Percentiles rank a stretch among this genome's conserved stretches.
These are phyloP conservation scores for Pitangus sulphuratus DNA, from an alignment of 2,797 vertebrate genomes.

Conservation along the genomic window DNA sequence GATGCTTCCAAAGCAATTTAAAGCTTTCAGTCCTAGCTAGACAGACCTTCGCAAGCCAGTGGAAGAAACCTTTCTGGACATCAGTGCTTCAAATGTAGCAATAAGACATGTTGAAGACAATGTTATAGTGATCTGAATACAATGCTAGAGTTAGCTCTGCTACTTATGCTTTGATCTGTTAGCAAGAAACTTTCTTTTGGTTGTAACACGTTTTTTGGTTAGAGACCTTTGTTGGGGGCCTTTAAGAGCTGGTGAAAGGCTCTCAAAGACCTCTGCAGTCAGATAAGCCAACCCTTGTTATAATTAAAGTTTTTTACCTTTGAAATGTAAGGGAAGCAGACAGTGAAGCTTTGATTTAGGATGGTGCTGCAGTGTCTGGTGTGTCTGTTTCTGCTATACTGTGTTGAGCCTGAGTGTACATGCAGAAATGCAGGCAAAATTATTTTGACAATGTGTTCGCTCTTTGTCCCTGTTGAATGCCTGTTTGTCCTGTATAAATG, in stretches of 20 bases:
- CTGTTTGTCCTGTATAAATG: conserved; percentile 29
- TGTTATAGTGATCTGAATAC: not conserved
- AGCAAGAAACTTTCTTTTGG: not conserved
- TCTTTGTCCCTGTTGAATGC: conserved; percentile 35
- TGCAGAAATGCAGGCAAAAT: not conserved
- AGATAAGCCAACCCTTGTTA: not conserved
- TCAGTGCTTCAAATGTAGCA: not conserved
- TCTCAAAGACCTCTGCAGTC: not conserved
- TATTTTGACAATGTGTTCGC: not conserved
- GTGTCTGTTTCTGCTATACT: not conserved
- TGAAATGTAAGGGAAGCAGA: not conserved
- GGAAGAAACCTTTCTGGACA: not conserved
- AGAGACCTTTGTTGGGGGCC: not conserved
- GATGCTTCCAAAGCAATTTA: not conserved
- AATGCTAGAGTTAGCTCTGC: not conserved
- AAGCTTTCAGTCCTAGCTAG: not conserved
- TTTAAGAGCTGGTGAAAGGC: not conserved
- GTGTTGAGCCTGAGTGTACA: not conserved
- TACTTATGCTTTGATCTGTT: not conserved
- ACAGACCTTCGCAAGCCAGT: not conserved
- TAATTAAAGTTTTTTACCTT: not conserved
- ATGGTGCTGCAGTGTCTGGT: not conserved
- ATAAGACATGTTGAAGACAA: not conserved
- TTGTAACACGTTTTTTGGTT: not conserved
- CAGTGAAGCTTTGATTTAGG: not conserved